Evolutionary conservation across 1,140 invertebrate species (phyloP).

Genomic region (Ganaspis sp.): DNA sequence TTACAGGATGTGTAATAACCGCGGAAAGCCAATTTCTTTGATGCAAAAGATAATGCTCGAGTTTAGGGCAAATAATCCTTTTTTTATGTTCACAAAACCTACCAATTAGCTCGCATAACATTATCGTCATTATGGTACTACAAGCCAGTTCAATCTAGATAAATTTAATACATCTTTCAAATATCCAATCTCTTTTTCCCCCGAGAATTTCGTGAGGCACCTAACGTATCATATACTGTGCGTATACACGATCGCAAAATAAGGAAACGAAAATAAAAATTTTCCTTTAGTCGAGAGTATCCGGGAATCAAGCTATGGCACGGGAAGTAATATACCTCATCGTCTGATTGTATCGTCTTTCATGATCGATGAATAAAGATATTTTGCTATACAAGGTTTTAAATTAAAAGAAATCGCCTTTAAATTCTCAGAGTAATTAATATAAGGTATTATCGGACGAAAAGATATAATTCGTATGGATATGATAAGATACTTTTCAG

Average conservation of each 20-base stretch:
- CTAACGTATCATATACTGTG: neutral
- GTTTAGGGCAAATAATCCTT: constrained; percentile 55
- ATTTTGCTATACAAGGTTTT: neutral
- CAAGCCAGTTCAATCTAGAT: constrained; percentile 11
- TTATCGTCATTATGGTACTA: constrained; percentile 65
- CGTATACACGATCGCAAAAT: constrained; percentile 2
- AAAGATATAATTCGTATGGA: too few relatives aligned
- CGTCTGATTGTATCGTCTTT: constrained; percentile 3
- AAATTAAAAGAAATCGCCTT: constrained; percentile 1
- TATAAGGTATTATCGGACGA: too few relatives aligned
- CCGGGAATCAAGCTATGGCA: neutral
- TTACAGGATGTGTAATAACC: neutral
- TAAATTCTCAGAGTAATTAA: too few relatives aligned
- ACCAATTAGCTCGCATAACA: constrained; percentile 70
- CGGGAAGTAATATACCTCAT: constrained; percentile 26
- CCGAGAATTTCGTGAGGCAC: neutral
- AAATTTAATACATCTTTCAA: neutral
- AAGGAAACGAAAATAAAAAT: neutral
- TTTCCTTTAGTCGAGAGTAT: neutral
- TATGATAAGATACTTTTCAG: too few relatives aligned
- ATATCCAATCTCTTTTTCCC: constrained; percentile 19
- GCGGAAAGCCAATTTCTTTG: neutral
- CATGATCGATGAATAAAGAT: constrained; percentile 27
- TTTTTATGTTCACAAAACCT: constrained; percentile 66
- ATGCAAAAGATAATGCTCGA: neutral